Evolutionary conservation across 2,888 invertebrate species (phyloP), one percentile per base, ranked within the genome.

Genomic region (Sinohyriopsis cumingii): DNA sequence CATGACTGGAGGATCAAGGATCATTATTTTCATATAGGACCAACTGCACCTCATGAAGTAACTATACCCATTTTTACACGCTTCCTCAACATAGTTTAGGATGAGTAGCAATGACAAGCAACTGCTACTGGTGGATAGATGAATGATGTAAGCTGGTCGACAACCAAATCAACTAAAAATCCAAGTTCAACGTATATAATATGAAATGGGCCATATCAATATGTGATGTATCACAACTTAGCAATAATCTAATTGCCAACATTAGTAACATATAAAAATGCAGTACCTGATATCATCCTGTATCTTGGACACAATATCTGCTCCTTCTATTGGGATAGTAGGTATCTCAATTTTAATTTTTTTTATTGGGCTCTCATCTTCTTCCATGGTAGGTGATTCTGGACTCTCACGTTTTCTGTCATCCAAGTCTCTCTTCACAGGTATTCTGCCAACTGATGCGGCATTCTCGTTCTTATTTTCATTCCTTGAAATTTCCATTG

Each of bases 221-320:
- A 45, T 45, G 12, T 45, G 45, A 45, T 45, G 3, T 45, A 45
- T 45, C 15, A 45, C 12, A 45, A 45, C 45, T 45, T 15, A 15
- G 9, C 15, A 45, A 45, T 45, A 45, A 45, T 15, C 3, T 45
- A 12, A 45, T 45, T 45, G 15, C 15, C 53, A 33, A 57, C 22
- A 55, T 57, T 63, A 5, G 22, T 18, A 22, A 62, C 63, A 65
- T 63, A 63, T 55, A 57, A 61, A 61, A 25, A 9, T 15, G 28
- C 15, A 5, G 53, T 63, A 76, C 73, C 76, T 76, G 24, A 73
- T 65, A 63, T 73, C 76, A 68, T 69, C 71, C 57, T 69, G 63
- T n/a, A 76, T 63, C 59, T 76, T 57, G 18, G 64, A 56, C 22
- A 64, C 55, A 25, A 63, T 55, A 33, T 66, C 45, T 22, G 65